Percentiles rank a stretch among this genome's conserved stretches.
Conservation (phyloP, 2,888 invertebrate genomes). For the Drosophila leonis region DNA sequence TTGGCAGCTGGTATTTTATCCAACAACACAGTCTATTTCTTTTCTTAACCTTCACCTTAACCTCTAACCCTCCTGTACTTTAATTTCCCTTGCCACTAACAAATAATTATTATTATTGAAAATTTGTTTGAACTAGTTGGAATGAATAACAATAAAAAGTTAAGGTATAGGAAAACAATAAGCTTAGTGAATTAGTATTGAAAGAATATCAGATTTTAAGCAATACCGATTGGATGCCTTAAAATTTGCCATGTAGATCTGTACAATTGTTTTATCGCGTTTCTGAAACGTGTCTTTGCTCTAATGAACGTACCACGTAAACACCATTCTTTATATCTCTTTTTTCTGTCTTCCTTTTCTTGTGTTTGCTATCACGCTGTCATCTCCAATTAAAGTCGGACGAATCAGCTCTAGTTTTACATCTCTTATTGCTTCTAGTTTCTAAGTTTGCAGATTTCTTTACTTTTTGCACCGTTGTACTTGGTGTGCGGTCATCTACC, state of each 20-base stretch:
- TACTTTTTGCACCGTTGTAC: conserved; percentile 44
- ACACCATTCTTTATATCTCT: conserved; percentile 4
- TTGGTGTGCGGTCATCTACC: conserved; percentile 18
- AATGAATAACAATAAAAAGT: not conserved
- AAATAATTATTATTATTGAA: not conserved
- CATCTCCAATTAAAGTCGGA: conserved; percentile 32
- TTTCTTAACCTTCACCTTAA: too few relatives aligned
- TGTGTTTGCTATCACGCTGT: conserved; percentile 18
- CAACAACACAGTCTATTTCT: too few relatives aligned
- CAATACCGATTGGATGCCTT: not conserved
- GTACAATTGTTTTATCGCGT: not conserved
- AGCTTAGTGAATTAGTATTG: not conserved
- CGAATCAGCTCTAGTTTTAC: conserved; percentile 34
- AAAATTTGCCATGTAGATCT: not conserved
- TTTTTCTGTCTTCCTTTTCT: not conserved
- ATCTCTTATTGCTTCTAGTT: conserved; percentile 40
- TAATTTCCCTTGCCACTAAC: not conserved
- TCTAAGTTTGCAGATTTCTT: conserved; percentile 55
- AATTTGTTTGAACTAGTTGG: not conserved
- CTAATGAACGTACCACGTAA: conserved; percentile 5
- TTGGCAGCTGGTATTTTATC: not conserved
- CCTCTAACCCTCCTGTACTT: not conserved
- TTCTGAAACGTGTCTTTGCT: conserved; percentile 16
- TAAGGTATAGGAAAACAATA: too few relatives aligned
- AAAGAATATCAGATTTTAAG: not conserved